phyloP scores from a whole-genome alignment of 1,140 invertebrate genomes.

The Sycobia sp. region DNA sequence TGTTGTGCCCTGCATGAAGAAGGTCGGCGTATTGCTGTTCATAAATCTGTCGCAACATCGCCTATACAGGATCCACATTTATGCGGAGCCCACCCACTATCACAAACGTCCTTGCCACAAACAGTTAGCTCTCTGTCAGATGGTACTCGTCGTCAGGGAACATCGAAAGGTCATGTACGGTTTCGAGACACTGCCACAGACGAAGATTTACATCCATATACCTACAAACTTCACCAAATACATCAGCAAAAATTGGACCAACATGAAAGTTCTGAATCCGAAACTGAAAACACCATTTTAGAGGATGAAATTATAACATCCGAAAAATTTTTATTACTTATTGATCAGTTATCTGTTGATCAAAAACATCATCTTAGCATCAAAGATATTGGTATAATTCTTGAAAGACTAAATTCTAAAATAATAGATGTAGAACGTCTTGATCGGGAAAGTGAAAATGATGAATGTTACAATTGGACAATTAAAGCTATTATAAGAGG shows the following conservation, averaged over 20 bases:
- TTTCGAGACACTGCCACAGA: slow-evolving; percentile 59
- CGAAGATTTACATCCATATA: slow-evolving; percentile 55
- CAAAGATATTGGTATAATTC: slow-evolving; percentile 93
- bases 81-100: slow-evolving; percentile 47
- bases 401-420: slow-evolving; percentile 88
- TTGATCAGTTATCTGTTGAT: slow-evolving; percentile 89
- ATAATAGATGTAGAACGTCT: slow-evolving; percentile 91
- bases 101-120: slow-evolving; percentile 64
- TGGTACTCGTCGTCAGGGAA: slow-evolving; percentile 53
- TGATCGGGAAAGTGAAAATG: slow-evolving; percentile 86
- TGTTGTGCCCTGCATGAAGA: slow-evolving; percentile 92
- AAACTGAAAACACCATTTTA: slow-evolving; percentile 89
- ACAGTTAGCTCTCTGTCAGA: slow-evolving; percentile 61
- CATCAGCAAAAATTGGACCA: slow-evolving; percentile 43
- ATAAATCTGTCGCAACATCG: slow-evolving; percentile 88
- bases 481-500: slow-evolving; percentile 91
- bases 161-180: slow-evolving; percentile 60
- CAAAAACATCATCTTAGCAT: slow-evolving; percentile 89
- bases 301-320: slow-evolving; percentile 87
- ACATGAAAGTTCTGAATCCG: slow-evolving; percentile 87
- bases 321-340: slow-evolving; percentile 89
- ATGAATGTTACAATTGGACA: slow-evolving; percentile 93
- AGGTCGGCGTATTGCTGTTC: slow-evolving; percentile 85
- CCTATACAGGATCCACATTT: slow-evolving; percentile 81
- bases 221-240: not conserved